Base-by-base conservation (phyloP, 1,140 invertebrate species). In the Stenopsyche tienmushanensis region DNA sequence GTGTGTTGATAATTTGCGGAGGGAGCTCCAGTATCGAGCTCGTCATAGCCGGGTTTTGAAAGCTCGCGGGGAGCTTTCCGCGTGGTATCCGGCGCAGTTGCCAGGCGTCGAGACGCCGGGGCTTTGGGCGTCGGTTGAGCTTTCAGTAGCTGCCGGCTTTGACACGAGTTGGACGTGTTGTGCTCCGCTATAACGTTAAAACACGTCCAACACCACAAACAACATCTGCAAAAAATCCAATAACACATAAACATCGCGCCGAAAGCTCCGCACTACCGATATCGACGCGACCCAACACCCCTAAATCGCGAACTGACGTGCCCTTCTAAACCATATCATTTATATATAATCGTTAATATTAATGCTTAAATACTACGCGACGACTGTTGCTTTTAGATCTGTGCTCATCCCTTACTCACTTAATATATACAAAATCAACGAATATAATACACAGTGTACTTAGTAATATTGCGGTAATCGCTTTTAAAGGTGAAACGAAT, bases 131-230 rank as follows among this genome's bases (percentile, higher is more conserved):
- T 42, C 34, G 54, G 29, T 57, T 21, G 26, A 57, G 34, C 54
- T 57, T 21, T 42, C 54, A 57, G 54, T 57, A 17, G 54, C 34
- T 17, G 54, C 54, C 54, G 54, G 54, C 39, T n/a, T 42, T 20
- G 2, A 39, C 34, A 21, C 34, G 18, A 3, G 54, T 34, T 34
- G 50, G 29, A 20, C 25, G n/a, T 10, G n/a, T 3, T 29, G 24
- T 5, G 25, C 26, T 34, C 26, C 52, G 41, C 41, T 13, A 17
- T 15, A 34, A 18, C 52, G 9, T n/a, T 20, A 24, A 5, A 9
- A 2, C 44, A 17, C 20, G 29, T 13, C 29, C 47, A n/a, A 21
- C 3, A 49, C 21, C 47, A 17, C 29, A 49, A 17, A 49, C 21
- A 49, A 20, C 47, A 15, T 2, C 21, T 5, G 9, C 1, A 21